Base-by-base conservation (phyloP, 1,140 invertebrate genomes). In the Manduca sexta region DNA sequence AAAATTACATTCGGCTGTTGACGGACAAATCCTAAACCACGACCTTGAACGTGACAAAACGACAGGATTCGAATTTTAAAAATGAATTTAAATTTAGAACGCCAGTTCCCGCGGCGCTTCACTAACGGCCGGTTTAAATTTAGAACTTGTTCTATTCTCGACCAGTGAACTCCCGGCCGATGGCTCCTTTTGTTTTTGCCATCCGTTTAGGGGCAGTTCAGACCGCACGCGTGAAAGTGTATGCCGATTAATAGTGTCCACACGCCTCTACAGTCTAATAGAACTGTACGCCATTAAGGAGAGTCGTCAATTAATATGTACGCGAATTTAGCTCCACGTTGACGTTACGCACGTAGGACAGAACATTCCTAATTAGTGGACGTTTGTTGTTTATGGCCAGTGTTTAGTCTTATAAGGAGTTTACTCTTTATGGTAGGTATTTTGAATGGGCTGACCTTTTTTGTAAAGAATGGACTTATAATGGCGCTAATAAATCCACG, bases 1-100 rank as follows among this genome's bases (percentile, higher is more conserved):
- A 29, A 49, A 56, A 60, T 64, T 60, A 56, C 64, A 62, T 68
- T 63, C 49, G 37, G 46, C 45, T 56, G 69, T 58, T 74, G 73
- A 68, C 51, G 44, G 68, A 78, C 54, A 45, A 65, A 71, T 52
- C 55, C 31, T 58, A 45, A 35, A 35, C 38, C 38, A 43, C 75
- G 76, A 77, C 81, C 81, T 84, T 84, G 81, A 84, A 80, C 78
- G 75, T 84, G 78, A 82, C 70, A 70, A 74, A 74, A 81, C 55
- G 69, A 57, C 60, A 69, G 68, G 68, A 74, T 78, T 74, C 56
- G 68, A 72, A 79, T 69, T 78, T 69, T 77, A 35, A 45, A 73
- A 77, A 79, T 72, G 53, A 60, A 59, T 71, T 68, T 50, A 60
- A 77, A 70, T 77, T 74, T 74, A 74, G 66, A 65, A 65, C 50